phyloP scores from a whole-genome alignment of 2,888 invertebrate genomes.

The Busseola fusca region DNA sequence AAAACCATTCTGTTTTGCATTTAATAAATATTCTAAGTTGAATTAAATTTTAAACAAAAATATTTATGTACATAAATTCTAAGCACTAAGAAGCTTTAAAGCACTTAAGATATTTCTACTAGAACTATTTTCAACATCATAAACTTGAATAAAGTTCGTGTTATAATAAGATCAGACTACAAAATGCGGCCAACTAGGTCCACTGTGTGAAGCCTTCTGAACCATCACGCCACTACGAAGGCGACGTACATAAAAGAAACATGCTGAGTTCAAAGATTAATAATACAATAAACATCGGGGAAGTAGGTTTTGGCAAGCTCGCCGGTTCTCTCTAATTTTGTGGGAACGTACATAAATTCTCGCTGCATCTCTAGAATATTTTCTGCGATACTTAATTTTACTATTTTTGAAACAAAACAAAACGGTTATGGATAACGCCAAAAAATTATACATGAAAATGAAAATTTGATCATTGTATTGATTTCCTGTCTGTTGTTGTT shows the following conservation, averaged over 20 bases:
- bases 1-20: background rate
- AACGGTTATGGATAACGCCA: background rate
- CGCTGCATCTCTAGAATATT: constrained; percentile 43
- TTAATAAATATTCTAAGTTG: background rate
- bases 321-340: constrained; percentile 54
- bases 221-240: constrained; percentile 23
- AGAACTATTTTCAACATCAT: constrained; percentile 5
- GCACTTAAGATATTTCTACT: constrained; percentile 2
- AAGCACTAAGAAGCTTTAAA: background rate
- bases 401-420: constrained; percentile 30
- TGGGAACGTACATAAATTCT: constrained; percentile 48
- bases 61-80: background rate
- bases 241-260: constrained; percentile 40
- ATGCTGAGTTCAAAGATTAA: constrained; percentile 55
- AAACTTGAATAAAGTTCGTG: constrained; percentile 17
- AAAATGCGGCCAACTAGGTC: constrained; percentile 9
- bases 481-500: background rate
- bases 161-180: constrained; percentile 10
- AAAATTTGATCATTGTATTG: background rate
- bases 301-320: constrained; percentile 61
- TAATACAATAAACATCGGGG: constrained; percentile 57
- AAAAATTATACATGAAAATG: background rate
- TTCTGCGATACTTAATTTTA: constrained; percentile 46
- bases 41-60: constrained; percentile 10
- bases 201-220: background rate